phyloP scores from a whole-genome alignment of 2,113 vertebrate genomes.

The Dasyurus viverrinus region DNA sequence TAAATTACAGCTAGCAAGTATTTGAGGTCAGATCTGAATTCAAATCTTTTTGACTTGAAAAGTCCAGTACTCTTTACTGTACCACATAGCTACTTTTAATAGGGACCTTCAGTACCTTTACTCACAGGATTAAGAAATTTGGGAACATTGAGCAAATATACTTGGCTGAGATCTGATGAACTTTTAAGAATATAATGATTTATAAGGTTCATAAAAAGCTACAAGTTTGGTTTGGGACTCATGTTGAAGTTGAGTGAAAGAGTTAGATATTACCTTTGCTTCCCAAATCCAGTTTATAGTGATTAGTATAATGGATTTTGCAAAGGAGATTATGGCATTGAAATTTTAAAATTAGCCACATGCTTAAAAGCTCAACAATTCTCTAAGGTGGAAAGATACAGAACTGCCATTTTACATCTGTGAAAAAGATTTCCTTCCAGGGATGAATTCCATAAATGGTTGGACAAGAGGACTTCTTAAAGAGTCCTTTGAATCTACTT shows the following conservation, averaged over 20 bases:
- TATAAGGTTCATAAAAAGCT: neutral
- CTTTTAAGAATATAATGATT: neutral
- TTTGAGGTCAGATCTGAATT: neutral
- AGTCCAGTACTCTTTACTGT: neutral
- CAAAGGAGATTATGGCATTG: neutral
- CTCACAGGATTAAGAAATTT: neutral
- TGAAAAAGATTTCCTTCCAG: neutral
- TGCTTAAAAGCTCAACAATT: neutral
- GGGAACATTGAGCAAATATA: neutral
- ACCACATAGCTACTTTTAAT: neutral
- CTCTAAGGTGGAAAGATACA: neutral
- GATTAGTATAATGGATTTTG: neutral
- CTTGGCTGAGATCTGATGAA: neutral
- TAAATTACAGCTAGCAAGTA: neutral
- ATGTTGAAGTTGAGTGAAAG: neutral
- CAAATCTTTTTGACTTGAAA: neutral
- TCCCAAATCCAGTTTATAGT: neutral
- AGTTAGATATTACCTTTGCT: neutral
- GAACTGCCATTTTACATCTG: neutral
- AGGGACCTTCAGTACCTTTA: neutral
- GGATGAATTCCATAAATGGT: neutral
- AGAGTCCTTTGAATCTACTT: neutral
- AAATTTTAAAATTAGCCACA: neutral
- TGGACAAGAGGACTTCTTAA: neutral
- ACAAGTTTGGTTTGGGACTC: neutral